A percentile compares a stretch with the other conserved stretches of the same genome.
These are phyloP conservation scores for Dynastes tityus DNA, from an alignment of 2,888 invertebrate species.

Conservation along the genomic window DNA sequence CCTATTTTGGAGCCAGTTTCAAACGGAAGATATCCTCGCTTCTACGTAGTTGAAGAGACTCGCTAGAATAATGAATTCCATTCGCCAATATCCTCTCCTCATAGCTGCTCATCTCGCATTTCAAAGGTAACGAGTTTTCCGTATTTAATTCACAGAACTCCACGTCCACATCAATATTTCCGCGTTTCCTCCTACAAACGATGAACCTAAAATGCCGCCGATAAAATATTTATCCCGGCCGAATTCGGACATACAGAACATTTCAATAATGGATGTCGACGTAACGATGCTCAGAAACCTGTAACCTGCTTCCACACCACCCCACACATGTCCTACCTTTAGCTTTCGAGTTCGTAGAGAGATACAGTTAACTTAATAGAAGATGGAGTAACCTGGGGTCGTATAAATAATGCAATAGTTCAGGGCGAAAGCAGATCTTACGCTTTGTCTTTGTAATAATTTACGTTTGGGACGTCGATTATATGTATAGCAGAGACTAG, in stretches of 20 bases:
- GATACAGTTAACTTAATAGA: too few relatives aligned
- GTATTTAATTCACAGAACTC: background rate
- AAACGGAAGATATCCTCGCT: background rate
- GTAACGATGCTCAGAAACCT: background rate
- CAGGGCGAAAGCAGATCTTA: background rate
- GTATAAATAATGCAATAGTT: background rate
- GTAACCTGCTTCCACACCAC: too few relatives aligned
- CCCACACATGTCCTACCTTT: too few relatives aligned
- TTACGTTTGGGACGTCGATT: background rate
- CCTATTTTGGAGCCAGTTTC: too few relatives aligned
- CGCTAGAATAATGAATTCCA: too few relatives aligned
- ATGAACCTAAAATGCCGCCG: background rate
- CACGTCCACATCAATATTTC: background rate
- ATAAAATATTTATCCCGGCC: background rate
- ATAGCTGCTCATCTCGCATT: too few relatives aligned
- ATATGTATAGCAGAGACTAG: too few relatives aligned
- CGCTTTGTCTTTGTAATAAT: background rate
- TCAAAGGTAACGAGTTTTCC: background rate
- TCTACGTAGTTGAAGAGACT: background rate
- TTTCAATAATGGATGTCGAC: constrained; percentile 4
- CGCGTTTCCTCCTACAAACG: background rate
- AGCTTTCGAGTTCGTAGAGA: too few relatives aligned
- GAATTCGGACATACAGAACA: background rate
- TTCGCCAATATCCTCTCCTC: too few relatives aligned
- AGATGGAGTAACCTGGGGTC: background rate